These are phyloP conservation scores for Poecilia gillii DNA, from an alignment of 2,797 vertebrate genomes.

Conservation along the genomic window DNA sequence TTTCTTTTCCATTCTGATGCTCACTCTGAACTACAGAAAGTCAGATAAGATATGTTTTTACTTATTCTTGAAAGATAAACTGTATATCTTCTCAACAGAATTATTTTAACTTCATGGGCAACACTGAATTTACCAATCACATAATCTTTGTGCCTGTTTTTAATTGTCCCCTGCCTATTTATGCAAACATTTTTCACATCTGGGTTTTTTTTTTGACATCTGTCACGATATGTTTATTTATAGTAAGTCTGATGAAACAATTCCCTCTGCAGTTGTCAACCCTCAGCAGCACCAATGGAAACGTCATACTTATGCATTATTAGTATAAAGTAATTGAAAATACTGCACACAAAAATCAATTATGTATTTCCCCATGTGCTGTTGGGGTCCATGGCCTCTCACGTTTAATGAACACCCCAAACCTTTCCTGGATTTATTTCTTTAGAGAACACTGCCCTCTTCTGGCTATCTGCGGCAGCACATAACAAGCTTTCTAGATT, in stretches of 20 bases:
- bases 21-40: neutral
- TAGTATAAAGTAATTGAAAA: neutral
- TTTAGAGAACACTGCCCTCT: constrained; percentile 25
- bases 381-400: too few relatives aligned
- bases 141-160: neutral
- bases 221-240: neutral
- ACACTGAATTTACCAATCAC: neutral
- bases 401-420: neutral
- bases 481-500: neutral
- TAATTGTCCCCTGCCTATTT: neutral
- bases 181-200: neutral
- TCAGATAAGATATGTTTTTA: too few relatives aligned
- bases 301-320: neutral
- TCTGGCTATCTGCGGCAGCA: constrained; percentile 4
- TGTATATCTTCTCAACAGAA: neutral
- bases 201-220: neutral
- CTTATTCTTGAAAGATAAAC: neutral
- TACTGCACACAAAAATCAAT: neutral
- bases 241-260: neutral
- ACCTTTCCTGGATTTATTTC: constrained; percentile 1
- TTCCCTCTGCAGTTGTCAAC: neutral
- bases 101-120: neutral
- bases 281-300: neutral
- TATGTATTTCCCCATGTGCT: neutral
- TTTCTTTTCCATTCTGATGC: neutral